Evolutionary conservation across 1,140 invertebrate species (phyloP).

Genomic region (Scaptomyza graminum): DNA sequence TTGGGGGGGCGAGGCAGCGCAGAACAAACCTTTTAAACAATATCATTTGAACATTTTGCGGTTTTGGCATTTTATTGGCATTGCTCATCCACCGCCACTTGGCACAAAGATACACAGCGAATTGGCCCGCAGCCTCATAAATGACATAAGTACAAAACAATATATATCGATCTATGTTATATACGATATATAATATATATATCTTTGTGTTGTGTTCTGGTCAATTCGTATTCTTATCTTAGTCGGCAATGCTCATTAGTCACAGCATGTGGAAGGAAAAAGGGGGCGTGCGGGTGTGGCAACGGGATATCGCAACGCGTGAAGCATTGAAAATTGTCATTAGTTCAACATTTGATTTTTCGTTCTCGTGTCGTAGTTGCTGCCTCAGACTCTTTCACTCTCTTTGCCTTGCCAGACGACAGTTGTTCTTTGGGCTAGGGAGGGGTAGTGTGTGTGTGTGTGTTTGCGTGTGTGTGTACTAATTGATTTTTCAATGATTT

Average conservation of each 20-base stretch:
- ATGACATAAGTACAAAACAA: constrained; percentile 71
- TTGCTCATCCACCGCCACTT: constrained; percentile 59
- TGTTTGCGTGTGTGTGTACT: constrained; percentile 33
- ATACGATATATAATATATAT: neutral
- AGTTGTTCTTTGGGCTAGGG: too few relatives aligned
- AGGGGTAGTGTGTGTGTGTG: neutral
- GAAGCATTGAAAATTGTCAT: constrained; percentile 81
- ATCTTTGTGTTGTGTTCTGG: constrained; percentile 34
- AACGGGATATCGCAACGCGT: constrained; percentile 42
- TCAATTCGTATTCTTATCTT: constrained; percentile 68
- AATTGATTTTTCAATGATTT: constrained; percentile 72
- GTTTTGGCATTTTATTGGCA: constrained; percentile 67
- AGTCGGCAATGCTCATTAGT: constrained; percentile 78
- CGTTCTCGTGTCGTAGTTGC: constrained; percentile 32
- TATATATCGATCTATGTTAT: constrained; percentile 13
- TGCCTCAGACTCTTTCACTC: neutral
- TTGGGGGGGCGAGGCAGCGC: constrained; percentile 12
- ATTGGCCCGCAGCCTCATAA: constrained; percentile 37
- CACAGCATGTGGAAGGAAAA: constrained; percentile 48
- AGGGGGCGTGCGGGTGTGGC: constrained; percentile 9
- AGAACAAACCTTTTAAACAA: constrained; percentile 72
- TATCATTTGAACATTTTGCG: constrained; percentile 46
- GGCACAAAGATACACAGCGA: constrained; percentile 17
- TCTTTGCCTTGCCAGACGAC: neutral
- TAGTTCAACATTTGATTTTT: constrained; percentile 76